A percentile compares a stretch with the other conserved stretches of the same genome.
Conservation (phyloP, 2,888 invertebrate genomes). For the Diarsia dahlii region DNA sequence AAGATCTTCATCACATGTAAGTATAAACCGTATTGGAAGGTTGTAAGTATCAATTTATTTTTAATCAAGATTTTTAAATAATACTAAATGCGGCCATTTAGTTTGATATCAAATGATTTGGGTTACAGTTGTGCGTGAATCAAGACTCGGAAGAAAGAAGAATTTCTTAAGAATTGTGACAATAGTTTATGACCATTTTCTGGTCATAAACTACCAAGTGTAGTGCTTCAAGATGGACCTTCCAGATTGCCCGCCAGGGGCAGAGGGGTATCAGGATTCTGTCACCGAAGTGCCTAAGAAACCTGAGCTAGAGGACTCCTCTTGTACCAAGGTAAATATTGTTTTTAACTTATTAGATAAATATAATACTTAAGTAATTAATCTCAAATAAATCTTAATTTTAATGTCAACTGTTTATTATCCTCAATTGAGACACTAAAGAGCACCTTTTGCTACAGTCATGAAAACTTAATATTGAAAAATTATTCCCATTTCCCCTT, state of each 20-base stretch:
- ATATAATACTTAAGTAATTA: conserved; percentile 54
- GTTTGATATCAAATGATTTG: conserved; percentile 73
- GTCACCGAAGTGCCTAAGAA: conserved; percentile 84
- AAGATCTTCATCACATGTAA: conserved; percentile 64
- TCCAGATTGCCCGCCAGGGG: conserved; percentile 88
- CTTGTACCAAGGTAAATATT: conserved; percentile 87
- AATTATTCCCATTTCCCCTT: conserved; percentile 27
- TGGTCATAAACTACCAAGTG: conserved; percentile 87
- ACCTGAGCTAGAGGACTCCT: conserved; percentile 71
- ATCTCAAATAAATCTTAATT: conserved; percentile 62
- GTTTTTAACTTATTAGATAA: conserved; percentile 50
- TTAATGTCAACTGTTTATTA: conserved; percentile 62
- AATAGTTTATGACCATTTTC: conserved; percentile 80
- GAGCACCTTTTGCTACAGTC: conserved; percentile 20
- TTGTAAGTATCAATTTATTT: conserved; percentile 82
- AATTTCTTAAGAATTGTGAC: conserved; percentile 72
- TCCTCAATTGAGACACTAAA: conserved; percentile 50
- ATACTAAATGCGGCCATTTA: conserved; percentile 35
- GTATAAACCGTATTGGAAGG: conserved; percentile 67
- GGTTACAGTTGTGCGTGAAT: conserved; percentile 76
- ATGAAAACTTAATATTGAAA: conserved; percentile 17
- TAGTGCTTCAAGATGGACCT: conserved; percentile 88
- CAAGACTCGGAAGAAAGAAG: conserved; percentile 73
- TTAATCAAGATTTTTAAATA: conserved; percentile 71
- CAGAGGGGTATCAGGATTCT: conserved; percentile 87